These are phyloP conservation scores for Triplophysa tibetana DNA, from an alignment of 2,113 vertebrate species.

Conservation along the genomic window DNA sequence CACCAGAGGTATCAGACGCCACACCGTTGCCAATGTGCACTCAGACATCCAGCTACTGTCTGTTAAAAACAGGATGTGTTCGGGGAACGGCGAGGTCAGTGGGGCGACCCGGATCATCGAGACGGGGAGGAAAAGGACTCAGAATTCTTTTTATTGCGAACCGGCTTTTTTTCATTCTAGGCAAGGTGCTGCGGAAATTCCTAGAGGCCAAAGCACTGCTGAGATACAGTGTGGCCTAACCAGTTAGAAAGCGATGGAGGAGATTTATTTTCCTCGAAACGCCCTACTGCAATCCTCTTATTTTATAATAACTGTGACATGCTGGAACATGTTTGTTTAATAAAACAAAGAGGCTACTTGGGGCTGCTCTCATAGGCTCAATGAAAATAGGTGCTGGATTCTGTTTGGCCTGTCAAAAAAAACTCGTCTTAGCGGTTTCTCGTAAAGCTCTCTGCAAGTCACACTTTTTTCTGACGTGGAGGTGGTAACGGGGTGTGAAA, in stretches of 20 bases:
- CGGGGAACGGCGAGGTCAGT: conserved; percentile 69
- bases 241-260: conserved; percentile 11
- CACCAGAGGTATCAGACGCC: conserved; percentile 82
- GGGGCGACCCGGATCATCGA: conserved; percentile 38
- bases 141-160: conserved; percentile 79
- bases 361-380: no score
- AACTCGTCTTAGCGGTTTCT: not conserved
- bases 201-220: conserved; percentile 37
- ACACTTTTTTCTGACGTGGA: conserved; percentile 24
- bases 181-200: conserved; percentile 28
- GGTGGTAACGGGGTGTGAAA: conserved; percentile 47
- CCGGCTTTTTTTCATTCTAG: conserved; percentile 76
- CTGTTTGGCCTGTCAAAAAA: not conserved
- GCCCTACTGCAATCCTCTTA: not conserved
- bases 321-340: not conserved
- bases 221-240: conserved; percentile 51
- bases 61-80: conserved; percentile 80
- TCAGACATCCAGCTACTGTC: conserved; percentile 85
- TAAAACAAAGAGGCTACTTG: not conserved
- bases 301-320: not conserved
- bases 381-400: not conserved
- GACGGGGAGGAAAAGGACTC: conserved; percentile 43
- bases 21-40: conserved; percentile 90
- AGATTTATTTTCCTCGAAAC: not conserved
- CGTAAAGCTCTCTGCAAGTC: not conserved